A percentile compares a stretch with the other conserved stretches of the same genome.
Conservation (phyloP, 2,113 vertebrate species). For the Dromiciops gliroides region DNA sequence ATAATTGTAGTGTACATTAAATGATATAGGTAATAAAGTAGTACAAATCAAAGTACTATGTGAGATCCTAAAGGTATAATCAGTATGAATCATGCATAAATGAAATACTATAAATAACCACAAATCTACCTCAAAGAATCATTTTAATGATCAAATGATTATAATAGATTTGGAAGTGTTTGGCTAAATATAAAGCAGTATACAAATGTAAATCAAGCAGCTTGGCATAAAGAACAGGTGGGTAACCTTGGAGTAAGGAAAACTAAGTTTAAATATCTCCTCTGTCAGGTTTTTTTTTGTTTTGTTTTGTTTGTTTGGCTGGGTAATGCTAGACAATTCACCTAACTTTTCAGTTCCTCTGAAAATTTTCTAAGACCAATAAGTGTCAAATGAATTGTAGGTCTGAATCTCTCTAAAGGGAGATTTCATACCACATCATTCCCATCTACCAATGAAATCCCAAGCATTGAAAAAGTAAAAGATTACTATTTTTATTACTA, state of each 20-base stretch:
- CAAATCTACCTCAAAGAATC: background rate
- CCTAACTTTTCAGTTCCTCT: background rate
- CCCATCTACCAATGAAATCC: background rate
- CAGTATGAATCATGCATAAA: background rate
- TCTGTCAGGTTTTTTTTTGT: background rate
- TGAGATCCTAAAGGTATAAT: background rate
- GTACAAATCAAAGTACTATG: background rate
- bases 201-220: background rate
- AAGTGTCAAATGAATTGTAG: background rate
- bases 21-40: background rate
- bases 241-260: background rate
- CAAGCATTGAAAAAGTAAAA: background rate
- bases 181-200: background rate
- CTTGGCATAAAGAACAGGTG: background rate
- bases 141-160: background rate
- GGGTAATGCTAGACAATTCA: background rate
- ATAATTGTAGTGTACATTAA: background rate
- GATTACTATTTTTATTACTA: background rate
- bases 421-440: background rate
- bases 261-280: background rate
- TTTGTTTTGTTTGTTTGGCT: background rate
- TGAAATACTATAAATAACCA: background rate
- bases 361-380: background rate
- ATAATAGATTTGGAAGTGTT: background rate
- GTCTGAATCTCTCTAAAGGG: background rate